Base-by-base conservation (phyloP, 1,140 invertebrate genomes). In the Lasaia peninsularis region DNA sequence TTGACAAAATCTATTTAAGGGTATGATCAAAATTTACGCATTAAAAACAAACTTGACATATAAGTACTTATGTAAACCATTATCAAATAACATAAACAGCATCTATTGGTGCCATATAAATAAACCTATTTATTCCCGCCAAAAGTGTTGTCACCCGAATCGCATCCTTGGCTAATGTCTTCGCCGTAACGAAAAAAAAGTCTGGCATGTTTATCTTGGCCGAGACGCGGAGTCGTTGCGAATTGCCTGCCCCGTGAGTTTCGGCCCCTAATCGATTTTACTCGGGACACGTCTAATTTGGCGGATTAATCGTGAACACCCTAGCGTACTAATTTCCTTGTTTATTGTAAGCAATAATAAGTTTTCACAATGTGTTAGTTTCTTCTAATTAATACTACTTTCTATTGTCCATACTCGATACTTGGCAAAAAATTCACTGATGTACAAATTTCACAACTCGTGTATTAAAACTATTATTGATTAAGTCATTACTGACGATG, bases 81-180 rank as follows among this genome's bases (percentile, higher is more conserved):
- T 28, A 28, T 0, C 24, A 28, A 28, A 28, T 28, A 37, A 37
- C 5, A 37, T 14, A 16, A 37, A 37, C 34, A 12, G 1, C 2
- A 16, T 2, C 14, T 7, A 35, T 35, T 35, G 2, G 12, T 35
- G n/a, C 34, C 12, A 12, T 34, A 34, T 33, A 8, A 20, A 34
- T 37, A 35, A 35, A 7, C 11, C 9, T n/a, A 54, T 44, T 28
- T 6, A 18, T 70, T 54, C 59, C 35, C 7, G 7, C 7, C 11
- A 7, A n/a, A 63, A 53, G 8, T 52, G 52, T 80, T 71, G 81
- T 63, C 77, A 79, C 81, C 67, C 62, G 37, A 52, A 52, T 60
- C 71, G 61, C 75, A 83, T 87, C 84, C 83, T 87, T 87, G 81
- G 69, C 83, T 87, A 87, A 87, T 87, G 84, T 87, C 84, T 87